Evolutionary conservation across 1,140 invertebrate genomes (phyloP), one percentile per base, ranked within the genome.

Genomic region (Samia ricini): DNA sequence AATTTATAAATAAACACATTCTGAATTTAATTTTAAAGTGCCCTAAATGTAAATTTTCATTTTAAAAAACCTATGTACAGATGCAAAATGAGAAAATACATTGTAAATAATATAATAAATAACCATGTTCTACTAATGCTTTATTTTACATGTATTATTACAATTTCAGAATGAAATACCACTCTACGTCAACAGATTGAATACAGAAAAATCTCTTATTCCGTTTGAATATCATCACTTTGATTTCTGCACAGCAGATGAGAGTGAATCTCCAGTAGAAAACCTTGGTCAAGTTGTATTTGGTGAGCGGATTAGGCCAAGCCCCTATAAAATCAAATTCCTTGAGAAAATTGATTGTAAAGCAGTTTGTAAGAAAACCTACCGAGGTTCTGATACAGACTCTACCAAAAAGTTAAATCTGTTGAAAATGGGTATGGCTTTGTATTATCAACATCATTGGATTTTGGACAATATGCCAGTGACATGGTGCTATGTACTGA

Each of bases 371-470:
- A 74, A 79, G 2, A 98, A 95, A 80, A 91, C 76, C 0, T 99
- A 99, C 79, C 91, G 91, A 33, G 93, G 91, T 2, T 92, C 92
- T 4, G 91, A 95, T 64, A 83, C 92, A 49, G 92, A 93, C 2
- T 92, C 94, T 54, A 92, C 94, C 36, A 93, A 94, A 54, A 95
- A 95, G 69, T 88, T 99, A 60, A 94, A 95, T 60, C 93, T 95
- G 7, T 89, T 99, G 56, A 96, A 96, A 81, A 96, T 96, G 90
- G 98, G 97, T 66, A 99, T 99, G 91, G 94, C 94, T 69, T 91
- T 98, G n/a, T 99, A 99, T 89, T 99, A 99, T 91, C 97, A 99
- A 76, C 98, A 99, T 90, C 98, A 99, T 91, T 99, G 98, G 98
- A 98, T 98, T 77, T 93, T 98, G 74, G 96, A 99, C 90, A 99